These are phyloP conservation scores for Beroe ovata DNA, from an alignment of 37 sponge, comb jelly and placozoan genomes.

Conservation along the genomic window DNA sequence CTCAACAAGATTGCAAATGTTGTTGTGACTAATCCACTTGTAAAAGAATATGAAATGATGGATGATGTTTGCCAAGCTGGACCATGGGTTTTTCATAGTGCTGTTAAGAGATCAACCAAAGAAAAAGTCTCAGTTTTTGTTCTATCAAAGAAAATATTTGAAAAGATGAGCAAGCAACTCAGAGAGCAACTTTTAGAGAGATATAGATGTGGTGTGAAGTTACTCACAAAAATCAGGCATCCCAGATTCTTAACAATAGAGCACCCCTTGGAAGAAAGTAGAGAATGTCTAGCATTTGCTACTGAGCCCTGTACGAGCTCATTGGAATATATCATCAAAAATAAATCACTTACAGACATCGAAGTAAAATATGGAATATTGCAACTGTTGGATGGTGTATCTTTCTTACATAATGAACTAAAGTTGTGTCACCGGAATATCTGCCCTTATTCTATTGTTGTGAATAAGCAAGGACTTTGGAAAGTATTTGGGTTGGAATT, in stretches of 20 bases:
- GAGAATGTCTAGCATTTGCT: constrained; percentile 63
- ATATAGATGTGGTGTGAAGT: constrained; percentile 39
- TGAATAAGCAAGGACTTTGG: constrained; percentile 46
- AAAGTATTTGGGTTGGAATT: constrained; percentile 59
- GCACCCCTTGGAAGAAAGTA: constrained; percentile 62
- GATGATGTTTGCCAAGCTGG: constrained; percentile 45
- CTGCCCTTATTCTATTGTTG: not conserved
- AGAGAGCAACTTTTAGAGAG: constrained; percentile 13
- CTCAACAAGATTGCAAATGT: constrained; percentile 51
- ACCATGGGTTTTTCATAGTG: constrained; percentile 65
- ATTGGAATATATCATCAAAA: not conserved
- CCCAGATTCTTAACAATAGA: constrained; percentile 27
- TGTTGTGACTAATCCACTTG: constrained; percentile 32
- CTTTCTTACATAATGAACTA: constrained; percentile 39
- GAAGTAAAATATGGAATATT: constrained; percentile 40
- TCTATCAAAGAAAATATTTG: constrained; percentile 65
- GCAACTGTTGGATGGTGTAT: constrained; percentile 42
- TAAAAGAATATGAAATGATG: constrained; percentile 28
- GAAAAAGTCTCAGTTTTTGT: constrained; percentile 55
- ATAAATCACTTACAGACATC: constrained; percentile 8
- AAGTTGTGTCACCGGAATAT: constrained; percentile 42
- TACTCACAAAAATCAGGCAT: constrained; percentile 45
- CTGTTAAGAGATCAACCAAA: constrained; percentile 41
- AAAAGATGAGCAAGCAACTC: constrained; percentile 12
- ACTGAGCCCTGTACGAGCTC: constrained; percentile 28